phyloP scores from a whole-genome alignment of 2,797 vertebrate genomes.

The Aselliscus stoliczkanus region DNA sequence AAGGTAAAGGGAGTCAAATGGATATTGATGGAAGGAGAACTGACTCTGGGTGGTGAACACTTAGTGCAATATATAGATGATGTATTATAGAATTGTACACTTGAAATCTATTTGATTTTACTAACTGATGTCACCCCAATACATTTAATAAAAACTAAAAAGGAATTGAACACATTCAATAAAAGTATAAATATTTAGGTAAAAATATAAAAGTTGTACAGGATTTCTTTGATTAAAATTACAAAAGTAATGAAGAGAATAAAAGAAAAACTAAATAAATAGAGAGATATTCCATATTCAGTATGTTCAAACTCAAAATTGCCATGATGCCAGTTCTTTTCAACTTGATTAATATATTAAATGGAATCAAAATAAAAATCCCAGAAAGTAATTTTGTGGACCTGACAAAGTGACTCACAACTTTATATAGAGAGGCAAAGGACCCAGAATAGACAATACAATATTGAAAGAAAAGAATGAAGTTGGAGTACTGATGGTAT shows the following conservation, averaged over 20 bases:
- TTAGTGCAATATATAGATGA: too few species aligned
- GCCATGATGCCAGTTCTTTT: not conserved
- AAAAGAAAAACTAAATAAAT: not conserved
- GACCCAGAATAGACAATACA: not conserved
- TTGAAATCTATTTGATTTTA: too few species aligned
- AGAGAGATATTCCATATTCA: not conserved
- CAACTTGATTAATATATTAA: not conserved
- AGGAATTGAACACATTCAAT: not conserved
- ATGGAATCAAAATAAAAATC: not conserved
- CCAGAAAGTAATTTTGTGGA: not conserved
- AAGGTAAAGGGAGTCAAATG: too few species aligned
- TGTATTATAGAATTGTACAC: too few species aligned
- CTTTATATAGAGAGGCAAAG: not conserved
- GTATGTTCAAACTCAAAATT: not conserved
- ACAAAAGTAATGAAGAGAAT: not conserved
- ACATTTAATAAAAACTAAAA: too few species aligned
- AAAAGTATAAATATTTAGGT: not conserved
- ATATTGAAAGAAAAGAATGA: not conserved
- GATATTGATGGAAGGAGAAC: too few species aligned
- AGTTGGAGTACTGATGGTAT: not conserved
- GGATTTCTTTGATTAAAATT: not conserved
- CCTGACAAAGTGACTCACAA: not conserved
- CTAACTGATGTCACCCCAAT: too few species aligned
- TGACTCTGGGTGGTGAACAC: too few species aligned
- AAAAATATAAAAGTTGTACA: not conserved